These are phyloP conservation scores for Steinernema feltiae DNA, from an alignment of 1,140 invertebrate genomes.

Conservation along the genomic window DNA sequence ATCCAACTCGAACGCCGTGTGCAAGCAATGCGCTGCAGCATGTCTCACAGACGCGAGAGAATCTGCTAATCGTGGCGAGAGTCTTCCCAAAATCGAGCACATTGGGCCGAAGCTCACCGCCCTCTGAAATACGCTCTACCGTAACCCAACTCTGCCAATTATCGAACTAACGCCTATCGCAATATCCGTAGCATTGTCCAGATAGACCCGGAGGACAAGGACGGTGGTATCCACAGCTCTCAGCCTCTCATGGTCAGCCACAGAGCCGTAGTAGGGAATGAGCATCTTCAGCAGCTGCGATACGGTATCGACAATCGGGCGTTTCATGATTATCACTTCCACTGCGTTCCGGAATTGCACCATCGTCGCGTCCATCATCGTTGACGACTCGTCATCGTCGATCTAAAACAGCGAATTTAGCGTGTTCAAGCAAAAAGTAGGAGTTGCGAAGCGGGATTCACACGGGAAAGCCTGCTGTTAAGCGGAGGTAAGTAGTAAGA, in stretches of 20 bases:
- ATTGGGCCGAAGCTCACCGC: conserved; percentile 55
- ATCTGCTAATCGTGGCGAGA: conserved; percentile 53
- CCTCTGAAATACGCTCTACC: no score
- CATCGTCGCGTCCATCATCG: conserved; percentile 56
- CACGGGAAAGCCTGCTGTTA: not conserved
- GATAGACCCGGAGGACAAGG: conserved; percentile 46
- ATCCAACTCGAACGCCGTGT: conserved; percentile 44
- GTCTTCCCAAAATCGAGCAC: conserved; percentile 44
- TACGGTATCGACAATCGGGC: conserved; percentile 48
- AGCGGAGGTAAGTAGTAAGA: conserved; percentile 17
- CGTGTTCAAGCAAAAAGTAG: not conserved
- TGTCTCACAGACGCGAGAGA: conserved; percentile 49
- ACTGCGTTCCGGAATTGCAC: conserved; percentile 47
- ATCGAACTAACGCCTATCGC: conserved; percentile 39
- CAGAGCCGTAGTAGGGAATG: conserved; percentile 43
- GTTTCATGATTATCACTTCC: conserved; percentile 44
- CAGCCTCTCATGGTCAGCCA: conserved; percentile 48
- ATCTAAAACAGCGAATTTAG: conserved; percentile 38
- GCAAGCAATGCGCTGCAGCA: conserved; percentile 39
- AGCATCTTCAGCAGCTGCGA: conserved; percentile 54
- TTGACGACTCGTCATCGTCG: conserved; percentile 55
- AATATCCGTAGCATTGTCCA: conserved; percentile 45
- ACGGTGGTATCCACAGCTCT: conserved; percentile 52
- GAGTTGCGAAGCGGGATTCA: conserved; percentile 10
- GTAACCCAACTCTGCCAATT: no score